A percentile compares a stretch with the other conserved stretches of the same genome.
Conservation (phyloP, 2,888 invertebrate species). For the Lasioglossum lativentre region DNA sequence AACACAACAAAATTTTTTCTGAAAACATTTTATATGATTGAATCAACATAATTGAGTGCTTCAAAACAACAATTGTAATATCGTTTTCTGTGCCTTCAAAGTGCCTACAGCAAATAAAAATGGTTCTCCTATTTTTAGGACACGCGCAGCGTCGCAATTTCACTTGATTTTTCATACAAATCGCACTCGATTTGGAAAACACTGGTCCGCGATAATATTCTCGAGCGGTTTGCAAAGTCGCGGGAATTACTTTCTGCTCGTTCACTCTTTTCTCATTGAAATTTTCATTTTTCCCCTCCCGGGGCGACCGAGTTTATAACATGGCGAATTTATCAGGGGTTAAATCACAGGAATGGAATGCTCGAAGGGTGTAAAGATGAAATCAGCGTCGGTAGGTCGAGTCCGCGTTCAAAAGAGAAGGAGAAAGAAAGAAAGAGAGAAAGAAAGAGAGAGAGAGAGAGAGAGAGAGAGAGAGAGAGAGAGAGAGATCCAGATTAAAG, state of each 20-base stretch:
- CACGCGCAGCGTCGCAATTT: not conserved
- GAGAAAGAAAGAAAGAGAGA: not conserved
- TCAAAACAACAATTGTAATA: not conserved
- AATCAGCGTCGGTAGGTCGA: slow-evolving; percentile 59
- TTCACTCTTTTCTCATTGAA: slow-evolving; percentile 35
- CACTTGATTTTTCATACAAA: slow-evolving; percentile 12
- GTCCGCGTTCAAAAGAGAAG: not conserved
- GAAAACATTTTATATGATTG: no score
- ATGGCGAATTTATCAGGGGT: slow-evolving; percentile 64
- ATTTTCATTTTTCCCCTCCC: slow-evolving; percentile 34
- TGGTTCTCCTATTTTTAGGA: not conserved
- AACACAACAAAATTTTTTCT: no score
- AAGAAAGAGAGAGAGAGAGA: not conserved
- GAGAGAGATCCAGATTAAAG: slow-evolving; percentile 60
- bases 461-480: slow-evolving; percentile 8
- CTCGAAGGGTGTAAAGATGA: slow-evolving; percentile 62
- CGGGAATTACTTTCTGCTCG: slow-evolving; percentile 35
- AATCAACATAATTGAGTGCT: no score
- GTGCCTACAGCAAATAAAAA: not conserved
- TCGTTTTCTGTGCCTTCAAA: not conserved
- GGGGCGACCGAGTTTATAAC: slow-evolving; percentile 60
- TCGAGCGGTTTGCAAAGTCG: slow-evolving; percentile 7
- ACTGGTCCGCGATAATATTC: slow-evolving; percentile 11
- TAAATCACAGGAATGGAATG: slow-evolving; percentile 60
- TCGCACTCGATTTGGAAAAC: slow-evolving; percentile 7